These are phyloP conservation scores for Lordiphosa stackelbergi DNA, from an alignment of 1,140 invertebrate genomes.

Conservation along the genomic window DNA sequence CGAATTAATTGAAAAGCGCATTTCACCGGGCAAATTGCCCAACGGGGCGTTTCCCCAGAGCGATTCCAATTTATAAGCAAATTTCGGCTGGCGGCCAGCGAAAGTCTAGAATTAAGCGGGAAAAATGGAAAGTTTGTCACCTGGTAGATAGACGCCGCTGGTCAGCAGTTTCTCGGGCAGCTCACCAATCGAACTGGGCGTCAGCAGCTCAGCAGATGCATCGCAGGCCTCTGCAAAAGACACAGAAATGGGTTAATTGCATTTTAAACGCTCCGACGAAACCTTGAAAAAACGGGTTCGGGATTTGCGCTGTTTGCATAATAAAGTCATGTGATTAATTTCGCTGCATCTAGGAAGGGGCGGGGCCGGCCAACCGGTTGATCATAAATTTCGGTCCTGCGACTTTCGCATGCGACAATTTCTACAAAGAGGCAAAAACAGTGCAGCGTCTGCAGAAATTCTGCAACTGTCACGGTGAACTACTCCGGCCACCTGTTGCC, in stretches of 20 bases:
- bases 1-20: conserved; percentile 64
- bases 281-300: conserved; percentile 68
- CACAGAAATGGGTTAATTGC: conserved; percentile 65
- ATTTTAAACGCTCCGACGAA: conserved; percentile 61
- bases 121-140: conserved; percentile 73
- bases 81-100: conserved; percentile 47
- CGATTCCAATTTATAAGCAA: conserved; percentile 65
- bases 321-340: conserved; percentile 71
- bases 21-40: conserved; percentile 49
- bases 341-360: conserved; percentile 43
- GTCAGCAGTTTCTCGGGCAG: conserved; percentile 79
- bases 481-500: conserved; percentile 12
- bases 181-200: conserved; percentile 78
- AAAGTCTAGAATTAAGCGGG: conserved; percentile 67
- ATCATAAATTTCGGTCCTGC: conserved; percentile 50
- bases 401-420: conserved; percentile 66
- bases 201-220: conserved; percentile 56
- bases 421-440: conserved; percentile 35
- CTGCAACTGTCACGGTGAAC: conserved; percentile 24
- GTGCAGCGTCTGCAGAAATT: conserved; percentile 71
- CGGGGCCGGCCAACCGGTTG: conserved; percentile 53
- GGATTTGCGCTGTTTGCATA: conserved; percentile 62
- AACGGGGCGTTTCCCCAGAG: conserved; percentile 44
- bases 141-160: conserved; percentile 80
- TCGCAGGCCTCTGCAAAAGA: conserved; percentile 32